These are phyloP conservation scores for Drosophila gaucha DNA, from an alignment of 2,888 invertebrate species.

Conservation along the genomic window DNA sequence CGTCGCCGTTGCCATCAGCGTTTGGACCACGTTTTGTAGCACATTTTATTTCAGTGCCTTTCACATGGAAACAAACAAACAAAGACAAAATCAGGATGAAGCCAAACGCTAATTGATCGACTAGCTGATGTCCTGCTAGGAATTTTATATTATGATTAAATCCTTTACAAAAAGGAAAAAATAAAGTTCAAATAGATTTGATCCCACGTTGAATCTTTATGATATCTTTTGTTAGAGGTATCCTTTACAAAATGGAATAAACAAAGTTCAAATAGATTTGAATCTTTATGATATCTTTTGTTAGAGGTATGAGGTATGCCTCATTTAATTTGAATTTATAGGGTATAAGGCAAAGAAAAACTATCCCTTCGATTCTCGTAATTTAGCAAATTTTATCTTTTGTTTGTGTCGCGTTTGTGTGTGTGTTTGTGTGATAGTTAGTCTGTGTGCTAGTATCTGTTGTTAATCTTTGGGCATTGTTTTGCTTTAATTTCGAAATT, in stretches of 20 bases:
- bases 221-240: too few species aligned
- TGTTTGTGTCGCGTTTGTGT: conserved; percentile 29
- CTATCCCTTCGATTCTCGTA: conserved; percentile 42
- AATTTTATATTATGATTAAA: not conserved
- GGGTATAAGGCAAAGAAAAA: conserved; percentile 45
- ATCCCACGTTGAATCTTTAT: too few species aligned
- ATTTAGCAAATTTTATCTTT: conserved; percentile 55
- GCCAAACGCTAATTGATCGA: not conserved
- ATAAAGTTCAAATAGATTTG: not conserved
- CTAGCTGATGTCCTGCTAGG: conserved; percentile 11
- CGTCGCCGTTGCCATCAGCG: conserved; percentile 47
- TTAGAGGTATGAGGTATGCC: not conserved
- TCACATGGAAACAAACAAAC: conserved; percentile 32
- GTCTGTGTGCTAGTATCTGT: conserved; percentile 45
- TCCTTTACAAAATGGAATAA: not conserved
- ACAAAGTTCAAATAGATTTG: not conserved
- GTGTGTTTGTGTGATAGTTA: conserved; percentile 25
- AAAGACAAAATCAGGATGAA: conserved; percentile 12
- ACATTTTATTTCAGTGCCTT: conserved; percentile 64
- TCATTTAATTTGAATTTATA: not conserved
- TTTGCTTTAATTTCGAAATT: conserved; percentile 76
- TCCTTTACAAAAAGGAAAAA: not conserved
- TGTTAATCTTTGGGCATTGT: conserved; percentile 77
- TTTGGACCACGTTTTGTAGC: conserved; percentile 57
- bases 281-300: too few species aligned